These are phyloP conservation scores for Musca domestica DNA, from an alignment of 1,140 invertebrate genomes.

Conservation along the genomic window DNA sequence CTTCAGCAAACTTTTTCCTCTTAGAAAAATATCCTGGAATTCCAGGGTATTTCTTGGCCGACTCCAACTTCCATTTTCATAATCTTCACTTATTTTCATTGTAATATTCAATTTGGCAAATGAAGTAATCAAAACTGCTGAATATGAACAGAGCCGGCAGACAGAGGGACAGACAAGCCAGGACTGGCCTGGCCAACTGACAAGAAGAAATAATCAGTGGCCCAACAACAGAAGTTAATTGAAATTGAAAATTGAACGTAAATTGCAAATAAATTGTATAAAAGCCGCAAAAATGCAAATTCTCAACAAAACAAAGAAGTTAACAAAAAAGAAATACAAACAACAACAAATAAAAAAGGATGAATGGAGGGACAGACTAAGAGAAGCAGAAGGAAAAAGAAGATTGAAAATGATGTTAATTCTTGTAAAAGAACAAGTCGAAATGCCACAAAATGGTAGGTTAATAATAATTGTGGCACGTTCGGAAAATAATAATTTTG, in stretches of 20 bases:
- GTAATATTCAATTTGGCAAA: neutral
- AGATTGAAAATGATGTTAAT: neutral
- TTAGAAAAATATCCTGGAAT: neutral
- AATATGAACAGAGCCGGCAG: too few relatives aligned
- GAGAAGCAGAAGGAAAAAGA: neutral
- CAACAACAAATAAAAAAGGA: too few relatives aligned
- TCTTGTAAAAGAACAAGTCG: neutral
- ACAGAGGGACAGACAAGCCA: too few relatives aligned
- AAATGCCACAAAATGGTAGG: neutral
- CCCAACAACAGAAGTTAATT: conserved; percentile 12
- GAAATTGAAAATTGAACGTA: conserved; percentile 20
- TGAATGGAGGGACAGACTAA: neutral
- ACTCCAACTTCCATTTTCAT: neutral
- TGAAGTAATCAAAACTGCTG: conserved; percentile 16
- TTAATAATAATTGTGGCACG: conserved; percentile 21
- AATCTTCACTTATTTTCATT: too few relatives aligned
- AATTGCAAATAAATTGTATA: conserved; percentile 19
- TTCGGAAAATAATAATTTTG: conserved; percentile 13
- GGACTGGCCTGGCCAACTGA: too few relatives aligned
- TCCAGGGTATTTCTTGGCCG: neutral
- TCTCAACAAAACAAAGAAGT: too few relatives aligned
- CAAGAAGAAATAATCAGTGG: too few relatives aligned
- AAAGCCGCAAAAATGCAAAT: conserved; percentile 19
- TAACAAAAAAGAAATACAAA: too few relatives aligned
- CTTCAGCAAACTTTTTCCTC: too few relatives aligned